phyloP scores from a whole-genome alignment of 2,888 invertebrate genomes.

The Sinelater perroti region DNA sequence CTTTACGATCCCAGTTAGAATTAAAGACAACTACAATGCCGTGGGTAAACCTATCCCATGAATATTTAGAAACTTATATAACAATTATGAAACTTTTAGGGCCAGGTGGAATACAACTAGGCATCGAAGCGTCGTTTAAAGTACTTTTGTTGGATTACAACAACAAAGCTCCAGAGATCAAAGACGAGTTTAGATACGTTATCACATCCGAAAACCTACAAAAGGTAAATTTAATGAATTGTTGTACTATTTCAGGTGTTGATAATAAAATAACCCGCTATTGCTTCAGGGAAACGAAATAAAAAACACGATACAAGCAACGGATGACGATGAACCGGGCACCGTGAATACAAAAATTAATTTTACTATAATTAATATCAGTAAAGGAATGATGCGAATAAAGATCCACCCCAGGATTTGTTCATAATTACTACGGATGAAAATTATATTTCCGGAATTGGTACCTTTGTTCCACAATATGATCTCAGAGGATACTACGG shows the following conservation, averaged over 20 bases:
- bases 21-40: constrained; percentile 64
- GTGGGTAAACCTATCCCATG: constrained; percentile 60
- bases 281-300: constrained; percentile 42
- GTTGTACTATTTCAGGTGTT: too few species aligned
- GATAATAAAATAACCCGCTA: too few species aligned
- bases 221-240: constrained; percentile 42
- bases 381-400: constrained; percentile 9
- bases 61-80: too few species aligned
- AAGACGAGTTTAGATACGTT: constrained; percentile 5
- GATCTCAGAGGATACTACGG: constrained; percentile 67
- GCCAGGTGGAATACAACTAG: constrained; percentile 53
- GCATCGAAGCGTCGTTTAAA: constrained; percentile 54
- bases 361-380: constrained; percentile 54
- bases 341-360: constrained; percentile 53
- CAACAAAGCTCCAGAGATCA: constrained; percentile 22
- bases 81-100: too few species aligned
- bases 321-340: constrained; percentile 65
- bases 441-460: constrained; percentile 54
- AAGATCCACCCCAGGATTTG: constrained; percentile 30
- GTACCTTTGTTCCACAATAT: constrained; percentile 60
- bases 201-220: constrained; percentile 37
- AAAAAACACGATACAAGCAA: constrained; percentile 59
- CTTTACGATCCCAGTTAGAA: constrained; percentile 62
- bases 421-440: constrained; percentile 43
- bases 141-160: constrained; percentile 69